Conservation (phyloP, 2,888 invertebrate genomes). For the Cosmopolites sordidus region DNA sequence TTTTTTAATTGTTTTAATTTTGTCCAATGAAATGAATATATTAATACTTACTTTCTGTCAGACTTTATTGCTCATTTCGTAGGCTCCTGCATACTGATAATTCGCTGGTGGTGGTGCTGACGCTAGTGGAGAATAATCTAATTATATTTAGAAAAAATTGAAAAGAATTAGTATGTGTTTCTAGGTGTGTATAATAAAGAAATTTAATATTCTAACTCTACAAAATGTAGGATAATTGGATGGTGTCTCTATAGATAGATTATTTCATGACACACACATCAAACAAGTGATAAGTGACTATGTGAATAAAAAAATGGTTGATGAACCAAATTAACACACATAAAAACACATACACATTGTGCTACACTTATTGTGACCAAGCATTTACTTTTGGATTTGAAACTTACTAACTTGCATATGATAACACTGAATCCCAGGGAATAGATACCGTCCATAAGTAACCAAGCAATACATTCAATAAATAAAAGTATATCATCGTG, state of each 20-base stretch:
- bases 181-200: conserved; percentile 27
- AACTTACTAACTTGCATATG: too few relatives aligned
- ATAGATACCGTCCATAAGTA: too few relatives aligned
- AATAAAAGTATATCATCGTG: too few relatives aligned
- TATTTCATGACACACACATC: neutral
- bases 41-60: conserved; percentile 48
- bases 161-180: conserved; percentile 27
- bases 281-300: neutral
- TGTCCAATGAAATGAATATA: too few relatives aligned
- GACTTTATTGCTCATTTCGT: conserved; percentile 75
- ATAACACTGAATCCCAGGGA: too few relatives aligned
- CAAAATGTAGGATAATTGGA: too few relatives aligned
- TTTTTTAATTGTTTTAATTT: too few relatives aligned
- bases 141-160: conserved; percentile 29
- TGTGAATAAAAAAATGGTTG: neutral
- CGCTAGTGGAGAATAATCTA: conserved; percentile 48
- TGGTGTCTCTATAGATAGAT: too few relatives aligned
- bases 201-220: too few relatives aligned
- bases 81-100: conserved; percentile 65
- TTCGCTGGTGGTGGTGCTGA: conserved; percentile 46
- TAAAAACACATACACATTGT: conserved; percentile 10
- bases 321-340: conserved; percentile 7
- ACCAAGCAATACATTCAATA: too few relatives aligned
- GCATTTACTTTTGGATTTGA: too few relatives aligned
- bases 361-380: too few relatives aligned